phyloP scores from a whole-genome alignment of 2,888 invertebrate species.

The Chymomyza fuscimana region DNA sequence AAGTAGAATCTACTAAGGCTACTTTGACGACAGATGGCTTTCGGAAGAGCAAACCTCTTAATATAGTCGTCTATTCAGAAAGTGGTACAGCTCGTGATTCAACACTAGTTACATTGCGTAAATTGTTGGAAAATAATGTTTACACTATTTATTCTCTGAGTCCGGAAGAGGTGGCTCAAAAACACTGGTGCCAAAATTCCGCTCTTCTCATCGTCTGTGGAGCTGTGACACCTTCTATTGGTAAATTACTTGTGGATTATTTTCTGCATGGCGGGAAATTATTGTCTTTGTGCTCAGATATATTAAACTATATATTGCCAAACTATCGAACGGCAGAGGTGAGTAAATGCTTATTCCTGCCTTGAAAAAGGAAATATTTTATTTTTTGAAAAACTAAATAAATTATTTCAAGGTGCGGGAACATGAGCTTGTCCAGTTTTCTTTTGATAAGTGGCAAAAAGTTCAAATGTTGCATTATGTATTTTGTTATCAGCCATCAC shows the following conservation, averaged over 20 bases:
- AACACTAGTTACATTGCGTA: slow-evolving; percentile 85
- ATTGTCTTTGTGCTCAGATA: slow-evolving; percentile 89
- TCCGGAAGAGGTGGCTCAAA: slow-evolving; percentile 75
- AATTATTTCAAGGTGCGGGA: slow-evolving; percentile 84
- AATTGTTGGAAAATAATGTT: slow-evolving; percentile 84
- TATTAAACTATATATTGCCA: slow-evolving; percentile 88
- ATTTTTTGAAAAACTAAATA: neutral
- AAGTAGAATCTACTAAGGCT: neutral
- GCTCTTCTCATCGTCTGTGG: slow-evolving; percentile 89
- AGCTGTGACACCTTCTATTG: slow-evolving; percentile 84
- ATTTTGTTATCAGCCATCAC: slow-evolving; percentile 92
- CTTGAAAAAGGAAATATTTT: neutral
- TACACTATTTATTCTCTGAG: slow-evolving; percentile 85
- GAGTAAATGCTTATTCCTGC: slow-evolving; percentile 23
- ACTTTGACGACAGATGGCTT: neutral
- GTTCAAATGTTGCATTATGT: slow-evolving; percentile 93
- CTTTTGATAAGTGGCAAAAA: slow-evolving; percentile 90
- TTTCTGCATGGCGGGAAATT: slow-evolving; percentile 87
- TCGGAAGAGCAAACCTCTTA: slow-evolving; percentile 85
- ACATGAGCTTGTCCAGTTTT: slow-evolving; percentile 90
- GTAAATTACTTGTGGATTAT: slow-evolving; percentile 86
- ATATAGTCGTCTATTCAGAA: slow-evolving; percentile 90
- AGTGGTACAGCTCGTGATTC: slow-evolving; percentile 87
- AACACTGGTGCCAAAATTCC: slow-evolving; percentile 82
- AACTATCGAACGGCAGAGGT: slow-evolving; percentile 92